Percentiles rank a stretch among this genome's conserved stretches.
Evolutionary conservation across 30 jellyfish, hydroid and myxozoan species (phyloP).

Genomic region (Rhopilema esculentum): DNA sequence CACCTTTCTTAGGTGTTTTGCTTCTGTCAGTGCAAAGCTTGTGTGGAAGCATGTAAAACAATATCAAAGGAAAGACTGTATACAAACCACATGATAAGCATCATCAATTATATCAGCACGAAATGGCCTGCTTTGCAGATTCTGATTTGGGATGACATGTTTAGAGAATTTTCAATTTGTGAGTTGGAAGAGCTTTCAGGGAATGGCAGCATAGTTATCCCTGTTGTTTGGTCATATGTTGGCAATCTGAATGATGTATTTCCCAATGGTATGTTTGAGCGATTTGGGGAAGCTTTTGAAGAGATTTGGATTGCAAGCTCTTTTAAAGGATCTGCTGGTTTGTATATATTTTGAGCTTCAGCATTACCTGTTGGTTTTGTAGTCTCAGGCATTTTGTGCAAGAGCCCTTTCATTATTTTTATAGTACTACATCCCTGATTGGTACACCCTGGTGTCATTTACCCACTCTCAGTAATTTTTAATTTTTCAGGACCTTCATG

Average conservation of each 20-base stretch:
- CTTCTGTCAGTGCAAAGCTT: constrained; percentile 88
- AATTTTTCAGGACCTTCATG: constrained; percentile 81
- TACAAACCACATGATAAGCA: constrained; percentile 83
- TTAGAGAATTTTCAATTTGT: constrained; percentile 78
- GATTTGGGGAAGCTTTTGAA: constrained; percentile 87
- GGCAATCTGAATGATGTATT: constrained; percentile 74
- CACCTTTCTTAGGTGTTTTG: constrained; percentile 76
- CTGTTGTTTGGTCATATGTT: constrained; percentile 96
- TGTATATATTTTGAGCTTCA: not conserved
- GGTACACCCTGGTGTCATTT: no score
- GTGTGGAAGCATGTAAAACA: constrained; percentile 67
- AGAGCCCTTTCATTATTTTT: not conserved
- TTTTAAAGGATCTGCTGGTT: constrained; percentile 93
- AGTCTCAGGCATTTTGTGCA: not conserved
- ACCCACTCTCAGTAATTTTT: no score
- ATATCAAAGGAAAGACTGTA: constrained; percentile 63
- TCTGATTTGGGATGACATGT: constrained; percentile 97
- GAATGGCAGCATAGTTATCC: constrained; percentile 54
- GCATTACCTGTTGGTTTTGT: no score
- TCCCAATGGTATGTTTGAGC: constrained; percentile 89
- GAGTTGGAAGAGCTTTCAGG: constrained; percentile 85
- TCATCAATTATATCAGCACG: constrained; percentile 52
- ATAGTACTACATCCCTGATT: not conserved
- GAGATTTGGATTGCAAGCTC: constrained; percentile 98
- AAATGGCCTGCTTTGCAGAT: constrained; percentile 69